phyloP scores from a whole-genome alignment of 2,797 vertebrate genomes.

The Lerista edwardsae region DNA sequence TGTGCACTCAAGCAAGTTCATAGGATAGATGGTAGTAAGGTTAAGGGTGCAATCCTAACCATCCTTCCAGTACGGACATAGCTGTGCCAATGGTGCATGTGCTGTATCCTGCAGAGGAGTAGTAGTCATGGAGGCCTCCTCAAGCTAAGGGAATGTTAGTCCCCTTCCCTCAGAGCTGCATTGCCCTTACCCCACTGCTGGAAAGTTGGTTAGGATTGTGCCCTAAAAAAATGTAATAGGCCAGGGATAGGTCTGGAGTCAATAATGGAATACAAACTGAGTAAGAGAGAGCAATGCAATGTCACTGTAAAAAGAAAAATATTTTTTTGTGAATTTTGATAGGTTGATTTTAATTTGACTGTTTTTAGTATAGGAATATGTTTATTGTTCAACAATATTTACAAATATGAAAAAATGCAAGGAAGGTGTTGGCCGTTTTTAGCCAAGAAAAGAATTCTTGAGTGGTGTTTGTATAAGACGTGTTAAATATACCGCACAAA shows the following conservation, averaged over 20 bases:
- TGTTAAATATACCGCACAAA: neutral
- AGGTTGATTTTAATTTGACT: neutral
- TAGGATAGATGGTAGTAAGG: neutral
- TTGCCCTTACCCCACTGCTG: no score
- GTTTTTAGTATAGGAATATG: neutral
- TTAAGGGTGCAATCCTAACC: no score
- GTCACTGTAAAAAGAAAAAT: neutral
- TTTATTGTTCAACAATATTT: neutral
- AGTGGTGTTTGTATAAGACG: neutral
- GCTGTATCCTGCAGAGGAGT: no score
- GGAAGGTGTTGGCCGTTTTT: neutral
- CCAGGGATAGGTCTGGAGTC: neutral
- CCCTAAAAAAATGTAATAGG: neutral
- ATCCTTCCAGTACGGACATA: no score
- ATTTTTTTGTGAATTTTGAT: neutral
- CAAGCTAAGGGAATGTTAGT: no score
- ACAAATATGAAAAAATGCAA: neutral
- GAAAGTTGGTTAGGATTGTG: no score
- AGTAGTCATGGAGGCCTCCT: no score
- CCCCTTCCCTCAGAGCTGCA: no score
- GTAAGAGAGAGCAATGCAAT: neutral
- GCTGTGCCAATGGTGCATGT: no score
- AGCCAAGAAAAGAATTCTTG: no score
- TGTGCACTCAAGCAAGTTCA: neutral
- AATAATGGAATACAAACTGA: neutral